Conservation (phyloP, 2,888 invertebrate genomes). For the Drosophila neutralis region DNA sequence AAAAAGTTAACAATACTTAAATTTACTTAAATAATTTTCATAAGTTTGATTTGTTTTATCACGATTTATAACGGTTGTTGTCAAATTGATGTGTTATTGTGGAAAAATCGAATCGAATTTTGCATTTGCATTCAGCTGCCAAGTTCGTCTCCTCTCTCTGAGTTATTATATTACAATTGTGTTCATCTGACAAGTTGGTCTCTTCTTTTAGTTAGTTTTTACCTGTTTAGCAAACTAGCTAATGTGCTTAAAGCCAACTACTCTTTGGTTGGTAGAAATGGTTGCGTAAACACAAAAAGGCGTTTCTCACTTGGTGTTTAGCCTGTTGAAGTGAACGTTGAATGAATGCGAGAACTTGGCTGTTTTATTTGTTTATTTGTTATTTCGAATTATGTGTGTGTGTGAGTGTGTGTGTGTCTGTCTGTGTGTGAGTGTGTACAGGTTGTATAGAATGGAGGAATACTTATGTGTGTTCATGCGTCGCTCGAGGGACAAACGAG, state of each 20-base stretch:
- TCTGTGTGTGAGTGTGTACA: conserved; percentile 1
- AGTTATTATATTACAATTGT: not conserved
- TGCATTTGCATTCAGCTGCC: not conserved
- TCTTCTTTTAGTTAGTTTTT: too few species aligned
- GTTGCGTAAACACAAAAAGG: conserved; percentile 32
- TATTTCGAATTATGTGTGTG: conserved; percentile 20
- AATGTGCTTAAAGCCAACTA: conserved; percentile 3
- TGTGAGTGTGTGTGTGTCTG: not conserved
- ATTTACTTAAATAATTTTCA: too few species aligned
- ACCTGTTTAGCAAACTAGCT: not conserved
- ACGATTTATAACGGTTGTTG: too few species aligned
- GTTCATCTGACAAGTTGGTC: not conserved
- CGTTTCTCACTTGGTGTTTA: conserved; percentile 35
- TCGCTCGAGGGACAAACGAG: conserved; percentile 62
- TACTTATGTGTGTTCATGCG: conserved; percentile 30
- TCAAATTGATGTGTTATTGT: not conserved
- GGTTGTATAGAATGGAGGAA: conserved; percentile 25
- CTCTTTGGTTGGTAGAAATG: conserved; percentile 1
- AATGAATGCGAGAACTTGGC: conserved; percentile 37
- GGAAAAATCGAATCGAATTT: not conserved
- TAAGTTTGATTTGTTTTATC: too few species aligned
- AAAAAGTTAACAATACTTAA: too few species aligned
- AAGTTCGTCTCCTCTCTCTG: not conserved
- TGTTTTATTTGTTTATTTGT: conserved; percentile 63
- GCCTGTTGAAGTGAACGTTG: conserved; percentile 48